Evolutionary conservation across 35 echinoderm and acorn worm genomes (phyloP).

Genomic region (Apostichopus parvimensis): DNA sequence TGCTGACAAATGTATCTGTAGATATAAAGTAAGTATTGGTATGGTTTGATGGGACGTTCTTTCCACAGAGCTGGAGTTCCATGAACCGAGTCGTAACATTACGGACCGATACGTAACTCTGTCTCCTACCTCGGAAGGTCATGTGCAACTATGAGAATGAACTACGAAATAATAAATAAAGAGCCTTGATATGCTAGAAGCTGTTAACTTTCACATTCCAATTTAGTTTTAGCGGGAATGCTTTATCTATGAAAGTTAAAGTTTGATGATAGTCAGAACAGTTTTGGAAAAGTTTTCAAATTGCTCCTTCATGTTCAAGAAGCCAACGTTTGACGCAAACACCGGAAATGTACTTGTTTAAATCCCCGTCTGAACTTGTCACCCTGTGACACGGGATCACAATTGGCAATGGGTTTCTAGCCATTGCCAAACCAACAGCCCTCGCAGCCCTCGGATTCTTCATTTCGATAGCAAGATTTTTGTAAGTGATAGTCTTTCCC

Average conservation of each 20-base stretch:
- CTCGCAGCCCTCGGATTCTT: slow-evolving; percentile 70
- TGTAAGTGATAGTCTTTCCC: slow-evolving; percentile 84
- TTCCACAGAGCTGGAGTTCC: no score
- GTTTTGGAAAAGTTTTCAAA: not conserved
- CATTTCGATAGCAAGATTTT: slow-evolving; percentile 69
- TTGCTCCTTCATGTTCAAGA: not conserved
- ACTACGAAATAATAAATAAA: no score
- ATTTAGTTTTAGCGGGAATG: no score
- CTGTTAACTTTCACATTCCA: no score
- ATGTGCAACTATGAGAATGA: no score
- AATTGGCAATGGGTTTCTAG: slow-evolving; percentile 73
- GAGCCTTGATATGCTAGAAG: no score
- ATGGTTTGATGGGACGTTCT: no score
- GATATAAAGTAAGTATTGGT: not conserved
- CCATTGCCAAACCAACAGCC: slow-evolving; percentile 89
- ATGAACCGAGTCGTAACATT: no score
- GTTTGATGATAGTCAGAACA: no score
- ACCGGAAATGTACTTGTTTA: slow-evolving; percentile 79
- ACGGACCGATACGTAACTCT: no score
- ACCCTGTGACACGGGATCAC: slow-evolving; percentile 88
- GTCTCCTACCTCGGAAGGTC: no score
- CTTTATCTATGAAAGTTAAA: no score
- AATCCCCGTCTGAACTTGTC: slow-evolving; percentile 61
- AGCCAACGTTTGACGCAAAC: not conserved
- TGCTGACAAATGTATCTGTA: slow-evolving; percentile 84